Percentiles rank a stretch among this genome's conserved stretches.
Conservation (phyloP, 1,140 invertebrate genomes). For the Drosophila malerkotliana region DNA sequence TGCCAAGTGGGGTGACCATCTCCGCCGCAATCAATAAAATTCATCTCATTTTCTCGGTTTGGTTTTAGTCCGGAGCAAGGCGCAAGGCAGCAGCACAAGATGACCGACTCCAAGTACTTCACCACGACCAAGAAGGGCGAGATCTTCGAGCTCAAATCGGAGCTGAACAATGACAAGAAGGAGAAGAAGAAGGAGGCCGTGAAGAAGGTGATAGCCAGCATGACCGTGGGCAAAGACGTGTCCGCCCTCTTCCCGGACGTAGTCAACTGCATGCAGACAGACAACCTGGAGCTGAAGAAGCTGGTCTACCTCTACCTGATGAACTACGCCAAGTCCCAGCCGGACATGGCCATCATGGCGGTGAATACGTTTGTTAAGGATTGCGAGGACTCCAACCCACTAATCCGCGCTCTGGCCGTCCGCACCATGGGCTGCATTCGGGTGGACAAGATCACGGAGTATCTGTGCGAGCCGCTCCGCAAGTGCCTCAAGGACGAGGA, state of each 20-base stretch:
- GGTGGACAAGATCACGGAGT: constrained; percentile 99
- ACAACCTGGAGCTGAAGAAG: constrained; percentile 99
- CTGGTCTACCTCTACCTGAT: constrained; percentile 99
- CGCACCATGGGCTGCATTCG: constrained; percentile 99
- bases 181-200: constrained; percentile 99
- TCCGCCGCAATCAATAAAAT: constrained; percentile 26
- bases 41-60: constrained; percentile 2
- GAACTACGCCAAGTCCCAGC: constrained; percentile 99
- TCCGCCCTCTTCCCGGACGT: constrained; percentile 99
- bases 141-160: constrained; percentile 99
- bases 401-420: constrained; percentile 99
- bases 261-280: constrained; percentile 99
- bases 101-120: constrained; percentile 99
- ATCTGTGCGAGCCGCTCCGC: constrained; percentile 98
- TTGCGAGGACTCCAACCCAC: constrained; percentile 99
- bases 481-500: constrained; percentile 99
- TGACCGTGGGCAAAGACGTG: constrained; percentile 99
- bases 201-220: constrained; percentile 99
- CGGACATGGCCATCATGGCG: constrained; percentile 99
- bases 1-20: not conserved
- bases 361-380: constrained; percentile 99
- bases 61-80: constrained; percentile 20
- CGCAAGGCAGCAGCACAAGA: constrained; percentile 83
- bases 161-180: constrained; percentile 99
- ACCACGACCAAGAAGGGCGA: constrained; percentile 99